phyloP scores from a whole-genome alignment of 53 echinoderm and acorn worm genomes.

The Paelopatides confundens region DNA sequence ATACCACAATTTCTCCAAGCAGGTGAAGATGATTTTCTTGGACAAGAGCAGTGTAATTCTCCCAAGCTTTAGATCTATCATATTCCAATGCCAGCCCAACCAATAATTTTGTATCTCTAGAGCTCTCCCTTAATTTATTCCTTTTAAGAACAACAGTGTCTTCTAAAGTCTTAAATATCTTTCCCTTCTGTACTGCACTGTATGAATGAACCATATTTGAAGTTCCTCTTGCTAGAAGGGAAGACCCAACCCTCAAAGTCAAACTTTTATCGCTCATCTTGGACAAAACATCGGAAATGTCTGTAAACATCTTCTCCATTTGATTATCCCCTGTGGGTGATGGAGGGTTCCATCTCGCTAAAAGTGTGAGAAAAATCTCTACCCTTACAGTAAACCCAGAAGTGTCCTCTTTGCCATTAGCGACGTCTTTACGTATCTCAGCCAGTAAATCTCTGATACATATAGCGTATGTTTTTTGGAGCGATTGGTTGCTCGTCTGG shows the following conservation, averaged over 20 bases:
- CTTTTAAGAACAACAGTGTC: neutral
- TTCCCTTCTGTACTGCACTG: neutral
- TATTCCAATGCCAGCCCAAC: constrained; percentile 63
- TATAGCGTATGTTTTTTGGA: constrained; percentile 75
- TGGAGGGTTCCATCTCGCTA: constrained; percentile 63
- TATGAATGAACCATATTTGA: neutral
- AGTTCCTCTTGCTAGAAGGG: constrained; percentile 7
- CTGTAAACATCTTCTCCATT: constrained; percentile 65
- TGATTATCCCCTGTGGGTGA: constrained; percentile 50
- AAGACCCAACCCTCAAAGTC: neutral
- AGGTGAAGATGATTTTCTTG: constrained; percentile 68
- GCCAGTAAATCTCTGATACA: constrained; percentile 58
- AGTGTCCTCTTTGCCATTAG: constrained; percentile 39
- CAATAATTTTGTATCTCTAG: constrained; percentile 62
- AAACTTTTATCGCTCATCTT: neutral
- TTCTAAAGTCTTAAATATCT: neutral
- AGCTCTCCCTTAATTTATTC: constrained; percentile 29
- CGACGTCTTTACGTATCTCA: constrained; percentile 31
- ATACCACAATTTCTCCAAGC: constrained; percentile 81
- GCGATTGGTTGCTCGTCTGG: constrained; percentile 64
- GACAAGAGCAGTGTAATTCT: constrained; percentile 68
- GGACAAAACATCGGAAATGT: constrained; percentile 60
- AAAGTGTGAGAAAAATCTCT: constrained; percentile 60
- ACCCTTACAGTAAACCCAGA: neutral
- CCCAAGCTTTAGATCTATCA: constrained; percentile 81